These are phyloP conservation scores for Taurulus bubalis DNA, from an alignment of 2,113 vertebrate species.

Conservation along the genomic window DNA sequence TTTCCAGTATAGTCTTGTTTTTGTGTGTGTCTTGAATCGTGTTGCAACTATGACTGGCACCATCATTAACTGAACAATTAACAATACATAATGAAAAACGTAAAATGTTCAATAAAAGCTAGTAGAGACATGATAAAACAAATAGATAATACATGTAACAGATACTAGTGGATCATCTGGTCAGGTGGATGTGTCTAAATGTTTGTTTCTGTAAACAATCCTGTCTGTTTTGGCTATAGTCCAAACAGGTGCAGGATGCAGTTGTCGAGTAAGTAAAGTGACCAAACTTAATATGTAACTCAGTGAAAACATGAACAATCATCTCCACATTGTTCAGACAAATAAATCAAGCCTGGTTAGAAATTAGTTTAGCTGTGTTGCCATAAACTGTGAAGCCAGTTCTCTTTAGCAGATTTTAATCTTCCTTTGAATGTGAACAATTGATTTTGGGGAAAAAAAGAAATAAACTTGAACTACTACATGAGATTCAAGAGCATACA, in stretches of 20 bases:
- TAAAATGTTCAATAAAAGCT: not conserved
- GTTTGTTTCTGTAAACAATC: not conserved
- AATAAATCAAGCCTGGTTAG: not conserved
- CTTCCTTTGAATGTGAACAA: not conserved
- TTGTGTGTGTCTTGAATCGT: not conserved
- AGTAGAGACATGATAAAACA: not conserved
- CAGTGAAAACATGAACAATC: not conserved
- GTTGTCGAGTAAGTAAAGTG: not conserved
- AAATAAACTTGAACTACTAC: not conserved
- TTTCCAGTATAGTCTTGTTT: not conserved
- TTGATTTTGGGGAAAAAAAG: not conserved
- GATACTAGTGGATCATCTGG: not conserved
- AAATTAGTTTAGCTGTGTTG: not conserved
- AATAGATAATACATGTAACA: not conserved
- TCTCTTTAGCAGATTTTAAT: slow-evolving; percentile 12
- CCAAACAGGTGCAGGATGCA: not conserved
- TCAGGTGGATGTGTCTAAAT: not conserved
- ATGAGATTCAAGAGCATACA: not conserved
- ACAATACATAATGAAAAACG: not conserved
- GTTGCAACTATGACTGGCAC: not conserved
- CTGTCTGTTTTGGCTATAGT: not conserved
- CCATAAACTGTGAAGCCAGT: not conserved
- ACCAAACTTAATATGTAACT: not conserved
- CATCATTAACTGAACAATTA: not conserved
- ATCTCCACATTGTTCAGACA: not conserved